Conservation (phyloP, 2,888 invertebrate genomes). For the Campaea margaritaria region DNA sequence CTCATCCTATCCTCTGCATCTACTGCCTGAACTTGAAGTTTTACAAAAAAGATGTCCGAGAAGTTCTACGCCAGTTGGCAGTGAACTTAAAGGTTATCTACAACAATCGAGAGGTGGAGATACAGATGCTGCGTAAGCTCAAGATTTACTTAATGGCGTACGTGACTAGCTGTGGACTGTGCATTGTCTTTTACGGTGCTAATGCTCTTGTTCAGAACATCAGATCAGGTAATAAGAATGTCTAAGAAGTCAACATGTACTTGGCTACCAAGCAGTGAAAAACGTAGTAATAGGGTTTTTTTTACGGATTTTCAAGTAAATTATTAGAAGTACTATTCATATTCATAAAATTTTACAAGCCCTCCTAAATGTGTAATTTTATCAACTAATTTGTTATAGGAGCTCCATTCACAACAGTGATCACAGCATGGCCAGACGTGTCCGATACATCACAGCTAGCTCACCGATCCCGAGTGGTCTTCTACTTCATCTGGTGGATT, state of each 20-base stretch:
- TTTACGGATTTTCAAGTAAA: too few relatives aligned
- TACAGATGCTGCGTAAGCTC: conserved; percentile 39
- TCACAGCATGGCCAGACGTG: conserved; percentile 61
- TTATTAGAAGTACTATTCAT: too few relatives aligned
- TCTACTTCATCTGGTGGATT: conserved; percentile 57
- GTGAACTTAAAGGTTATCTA: conserved; percentile 37
- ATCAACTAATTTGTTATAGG: too few relatives aligned
- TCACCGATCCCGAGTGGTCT: conserved; percentile 41
- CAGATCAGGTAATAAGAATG: conserved; percentile 16
- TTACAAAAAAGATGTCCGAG: conserved; percentile 33
- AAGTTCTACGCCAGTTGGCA: conserved; percentile 36
- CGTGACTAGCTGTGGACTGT: conserved; percentile 23
- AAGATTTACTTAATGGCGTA: conserved; percentile 34
- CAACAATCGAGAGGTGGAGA: conserved; percentile 36
- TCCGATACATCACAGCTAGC: conserved; percentile 46
- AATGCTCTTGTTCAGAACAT: conserved; percentile 28
- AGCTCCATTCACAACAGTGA: conserved; percentile 52
- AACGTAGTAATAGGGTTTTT: too few relatives aligned
- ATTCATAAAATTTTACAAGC: too few relatives aligned
- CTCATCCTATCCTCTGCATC: conserved; percentile 25
- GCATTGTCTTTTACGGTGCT: conserved; percentile 34
- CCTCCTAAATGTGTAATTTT: too few relatives aligned
- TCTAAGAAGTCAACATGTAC: too few relatives aligned
- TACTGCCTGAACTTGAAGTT: conserved; percentile 26
- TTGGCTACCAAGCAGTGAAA: too few relatives aligned